Evolutionary conservation across 2,797 vertebrate genomes (phyloP), one percentile per base, ranked within the genome.

Genomic region (Poeciliopsis turneri): DNA sequence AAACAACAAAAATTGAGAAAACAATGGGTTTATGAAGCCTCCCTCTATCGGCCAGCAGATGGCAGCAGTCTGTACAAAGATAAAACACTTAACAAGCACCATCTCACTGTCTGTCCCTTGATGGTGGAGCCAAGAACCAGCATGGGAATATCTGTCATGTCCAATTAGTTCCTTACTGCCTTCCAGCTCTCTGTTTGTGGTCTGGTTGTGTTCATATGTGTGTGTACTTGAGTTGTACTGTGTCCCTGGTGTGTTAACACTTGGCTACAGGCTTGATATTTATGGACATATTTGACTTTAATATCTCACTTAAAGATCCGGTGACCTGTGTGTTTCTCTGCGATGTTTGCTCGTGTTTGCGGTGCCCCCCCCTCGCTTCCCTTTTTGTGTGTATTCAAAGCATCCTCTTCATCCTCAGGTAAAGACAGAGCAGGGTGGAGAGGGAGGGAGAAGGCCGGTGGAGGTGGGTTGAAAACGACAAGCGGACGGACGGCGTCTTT

Each of bases 401-500:
- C 74, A 46, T 47, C 88, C 12, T 92, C 82, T 80, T 86, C 79
- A 59, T 88, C 84, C 85, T 84, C 88, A 96, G 95, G 92, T 88
- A 94, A 89, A 85, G 89, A 92, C 80, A 92, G 88, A 92, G 91
- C 86, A 72, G 88, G 90, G 84, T 85, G 89, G 83, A 92, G 88
- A 75, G 89, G 87, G 51, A 92, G 74, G 73, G 92, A 93, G 18
- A 87, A 88, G 81, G 89, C 78, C 73, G 88, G 81, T 74, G 89
- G 82, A 76, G 89, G 85, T 46, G 74, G 86, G 83, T 92, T 92
- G 39, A 94, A 84, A 85, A 74, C 81, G 55, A 86, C 89, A 76
- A 90, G 87, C 84, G 93, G 90, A 84, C 92, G 90, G 89, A 86
- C 88, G 2, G 74, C 90, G 33, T 89, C 93, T 15, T 88, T 87